phyloP scores from a whole-genome alignment of 2,888 invertebrate genomes.

The Diloba caeruleocephala region DNA sequence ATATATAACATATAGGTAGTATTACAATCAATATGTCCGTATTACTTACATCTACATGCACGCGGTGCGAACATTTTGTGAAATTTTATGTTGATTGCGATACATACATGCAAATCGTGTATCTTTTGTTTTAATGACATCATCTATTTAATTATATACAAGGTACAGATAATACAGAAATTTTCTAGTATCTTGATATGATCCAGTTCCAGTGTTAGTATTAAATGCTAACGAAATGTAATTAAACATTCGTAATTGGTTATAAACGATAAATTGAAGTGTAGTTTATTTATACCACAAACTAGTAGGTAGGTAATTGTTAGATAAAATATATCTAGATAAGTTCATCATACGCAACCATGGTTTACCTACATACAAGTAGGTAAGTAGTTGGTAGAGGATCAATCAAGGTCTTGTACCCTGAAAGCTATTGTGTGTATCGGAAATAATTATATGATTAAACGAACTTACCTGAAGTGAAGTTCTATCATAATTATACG shows the following conservation, averaged over 20 bases:
- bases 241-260: constrained; percentile 14
- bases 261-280: constrained; percentile 24
- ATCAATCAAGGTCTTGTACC: constrained; percentile 22
- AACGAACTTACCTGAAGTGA: too few relatives aligned
- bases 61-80: not conserved
- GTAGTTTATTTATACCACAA: constrained; percentile 7
- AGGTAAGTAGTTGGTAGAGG: not conserved
- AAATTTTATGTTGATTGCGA: constrained; percentile 2
- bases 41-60: not conserved
- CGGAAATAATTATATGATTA: constrained; percentile 7
- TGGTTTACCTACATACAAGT: not conserved
- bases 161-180: too few relatives aligned
- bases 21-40: constrained; percentile 13
- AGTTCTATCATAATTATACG: too few relatives aligned
- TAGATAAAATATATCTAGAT: constrained; percentile 17
- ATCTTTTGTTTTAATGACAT: constrained; percentile 51
- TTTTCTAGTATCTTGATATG: constrained; percentile 8
- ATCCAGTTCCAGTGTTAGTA: constrained; percentile 7
- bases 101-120: constrained; percentile 1
- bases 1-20: constrained; percentile 25
- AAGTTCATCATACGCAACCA: constrained; percentile 11
- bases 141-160: too few relatives aligned
- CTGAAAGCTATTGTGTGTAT: constrained; percentile 12
- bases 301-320: constrained; percentile 6
- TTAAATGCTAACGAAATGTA: constrained; percentile 1